Percentiles rank a stretch among this genome's conserved stretches.
Conservation (phyloP, 2,888 invertebrate species). For the Acheta domesticus region DNA sequence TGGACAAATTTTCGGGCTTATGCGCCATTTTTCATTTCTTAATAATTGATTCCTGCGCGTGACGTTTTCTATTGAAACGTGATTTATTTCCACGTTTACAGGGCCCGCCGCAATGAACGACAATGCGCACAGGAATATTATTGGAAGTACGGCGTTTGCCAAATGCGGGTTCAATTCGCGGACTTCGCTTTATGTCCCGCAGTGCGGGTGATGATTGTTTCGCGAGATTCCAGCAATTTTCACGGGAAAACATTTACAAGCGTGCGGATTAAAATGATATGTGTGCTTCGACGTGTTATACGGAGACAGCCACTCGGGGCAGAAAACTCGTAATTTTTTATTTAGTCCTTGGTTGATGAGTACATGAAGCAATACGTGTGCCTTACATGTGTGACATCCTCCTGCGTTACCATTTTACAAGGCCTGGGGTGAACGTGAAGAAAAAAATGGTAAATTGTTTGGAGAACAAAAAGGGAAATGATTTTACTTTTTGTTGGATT, state of each 20-base stretch:
- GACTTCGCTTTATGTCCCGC: not conserved
- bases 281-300: too few relatives aligned
- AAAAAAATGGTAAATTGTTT: too few relatives aligned
- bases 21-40: constrained; percentile 2
- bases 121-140: not conserved
- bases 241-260: not conserved
- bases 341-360: too few relatives aligned
- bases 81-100: not conserved
- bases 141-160: not conserved
- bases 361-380: too few relatives aligned
- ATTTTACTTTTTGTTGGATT: too few relatives aligned
- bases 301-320: too few relatives aligned
- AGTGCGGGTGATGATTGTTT: not conserved
- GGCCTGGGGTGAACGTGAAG: too few relatives aligned
- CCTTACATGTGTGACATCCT: too few relatives aligned
- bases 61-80: constrained; percentile 4
- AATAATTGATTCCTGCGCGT: constrained; percentile 18
- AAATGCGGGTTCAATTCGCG: not conserved
- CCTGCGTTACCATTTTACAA: too few relatives aligned
- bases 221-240: not conserved
- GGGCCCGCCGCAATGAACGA: constrained; percentile 1
- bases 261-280: too few relatives aligned
- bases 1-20: constrained; percentile 18
- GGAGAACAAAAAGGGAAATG: too few relatives aligned
- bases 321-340: too few relatives aligned